phyloP scores from a whole-genome alignment of 1,140 invertebrate genomes.

The Polyergus mexicanus region DNA sequence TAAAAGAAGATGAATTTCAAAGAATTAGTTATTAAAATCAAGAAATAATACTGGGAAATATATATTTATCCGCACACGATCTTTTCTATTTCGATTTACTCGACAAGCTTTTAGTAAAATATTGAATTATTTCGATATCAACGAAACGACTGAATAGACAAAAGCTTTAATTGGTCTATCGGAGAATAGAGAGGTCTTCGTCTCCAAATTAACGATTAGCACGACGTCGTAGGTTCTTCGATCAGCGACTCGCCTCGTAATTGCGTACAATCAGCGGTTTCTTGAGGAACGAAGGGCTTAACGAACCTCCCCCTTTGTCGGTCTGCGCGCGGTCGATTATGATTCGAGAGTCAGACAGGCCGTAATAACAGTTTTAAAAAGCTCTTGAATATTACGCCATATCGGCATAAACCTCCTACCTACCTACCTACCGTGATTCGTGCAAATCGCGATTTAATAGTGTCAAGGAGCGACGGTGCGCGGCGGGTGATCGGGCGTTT shows the following conservation, averaged over 20 bases:
- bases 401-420: conserved; percentile 29
- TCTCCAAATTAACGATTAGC: conserved; percentile 59
- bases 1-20: neutral
- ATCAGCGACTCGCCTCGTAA: conserved; percentile 64
- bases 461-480: conserved; percentile 56
- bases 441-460: conserved; percentile 75
- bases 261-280: conserved; percentile 69
- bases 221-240: conserved; percentile 40
- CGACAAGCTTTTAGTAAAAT: conserved; percentile 1
- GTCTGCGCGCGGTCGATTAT: conserved; percentile 65
- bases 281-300: conserved; percentile 67
- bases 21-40: neutral
- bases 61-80: neutral
- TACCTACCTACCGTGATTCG: conserved; percentile 64
- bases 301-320: conserved; percentile 73
- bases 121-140: neutral
- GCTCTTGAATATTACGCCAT: conserved; percentile 64
- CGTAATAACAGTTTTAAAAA: conserved; percentile 74
- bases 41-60: neutral
- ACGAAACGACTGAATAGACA: conserved; percentile 33
- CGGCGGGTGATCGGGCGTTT: conserved; percentile 49
- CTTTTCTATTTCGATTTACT: neutral
- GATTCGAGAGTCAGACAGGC: conserved; percentile 47
- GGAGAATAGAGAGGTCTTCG: conserved; percentile 9
- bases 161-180: conserved; percentile 61